Evolutionary conservation across 2,888 invertebrate species (phyloP).

Genomic region (Phyto melanocephala): DNA sequence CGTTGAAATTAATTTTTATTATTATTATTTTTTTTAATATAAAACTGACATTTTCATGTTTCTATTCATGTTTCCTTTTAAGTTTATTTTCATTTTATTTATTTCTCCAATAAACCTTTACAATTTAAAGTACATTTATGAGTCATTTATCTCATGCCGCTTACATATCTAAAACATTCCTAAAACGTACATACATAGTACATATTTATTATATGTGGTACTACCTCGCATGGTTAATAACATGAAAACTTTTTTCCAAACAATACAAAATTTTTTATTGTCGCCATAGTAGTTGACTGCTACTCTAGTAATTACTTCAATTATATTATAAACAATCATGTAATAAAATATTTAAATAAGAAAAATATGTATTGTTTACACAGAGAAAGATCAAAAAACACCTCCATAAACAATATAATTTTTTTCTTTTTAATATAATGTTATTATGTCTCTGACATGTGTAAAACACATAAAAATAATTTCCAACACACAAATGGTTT

Average conservation of each 20-base stretch:
- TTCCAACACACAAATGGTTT: constrained; percentile 9
- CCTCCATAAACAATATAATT: constrained; percentile 14
- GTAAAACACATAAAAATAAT: constrained; percentile 13
- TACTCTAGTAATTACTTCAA: constrained; percentile 19
- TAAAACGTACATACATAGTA: constrained; percentile 9
- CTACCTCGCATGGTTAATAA: not conserved
- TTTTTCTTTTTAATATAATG: not conserved
- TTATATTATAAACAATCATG: constrained; percentile 26
- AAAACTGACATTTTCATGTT: not conserved
- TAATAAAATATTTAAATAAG: constrained; percentile 4
- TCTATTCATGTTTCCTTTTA: not conserved
- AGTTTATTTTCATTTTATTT: not conserved
- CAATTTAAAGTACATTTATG: not conserved
- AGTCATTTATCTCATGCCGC: not conserved
- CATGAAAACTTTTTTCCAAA: not conserved
- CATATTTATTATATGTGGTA: not conserved
- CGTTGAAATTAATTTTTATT: too few species aligned
- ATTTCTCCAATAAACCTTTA: not conserved
- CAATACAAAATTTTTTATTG: constrained; percentile 9
- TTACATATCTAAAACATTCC: not conserved
- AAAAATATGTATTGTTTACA: constrained; percentile 17
- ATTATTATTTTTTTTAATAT: not conserved
- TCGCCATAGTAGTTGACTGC: not conserved
- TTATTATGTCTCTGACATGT: constrained; percentile 17
- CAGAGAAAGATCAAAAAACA: constrained; percentile 36